Percentiles rank a stretch among this genome's conserved stretches.
These are phyloP conservation scores for Liolophura sinensis DNA, from an alignment of 1,140 invertebrate genomes.

Conservation along the genomic window DNA sequence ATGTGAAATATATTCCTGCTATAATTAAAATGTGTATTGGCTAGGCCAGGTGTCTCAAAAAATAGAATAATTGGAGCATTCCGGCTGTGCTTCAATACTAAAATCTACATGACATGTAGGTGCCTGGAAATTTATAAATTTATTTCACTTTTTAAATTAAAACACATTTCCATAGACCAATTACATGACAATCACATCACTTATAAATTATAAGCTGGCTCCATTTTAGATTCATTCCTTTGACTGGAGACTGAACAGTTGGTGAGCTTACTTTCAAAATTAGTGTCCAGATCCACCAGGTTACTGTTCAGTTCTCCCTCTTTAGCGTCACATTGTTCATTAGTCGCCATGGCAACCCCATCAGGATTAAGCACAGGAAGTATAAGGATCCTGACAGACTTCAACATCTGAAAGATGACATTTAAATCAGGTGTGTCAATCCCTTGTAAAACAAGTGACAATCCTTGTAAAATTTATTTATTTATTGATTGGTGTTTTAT, in stretches of 20 bases:
- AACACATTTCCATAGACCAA: neutral
- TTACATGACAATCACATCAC: neutral
- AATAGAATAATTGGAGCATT: no score
- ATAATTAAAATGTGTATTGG: no score
- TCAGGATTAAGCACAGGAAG: slow-evolving; percentile 86
- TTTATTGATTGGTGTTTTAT: neutral
- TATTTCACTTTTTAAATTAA: no score
- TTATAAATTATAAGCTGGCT: no score
- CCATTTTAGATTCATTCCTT: neutral
- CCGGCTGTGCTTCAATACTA: no score
- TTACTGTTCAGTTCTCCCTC: slow-evolving; percentile 81
- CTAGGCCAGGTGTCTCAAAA: no score
- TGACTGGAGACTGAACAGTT: neutral
- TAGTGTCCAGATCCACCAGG: slow-evolving; percentile 86
- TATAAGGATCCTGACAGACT: slow-evolving; percentile 78
- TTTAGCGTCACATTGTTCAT: slow-evolving; percentile 59
- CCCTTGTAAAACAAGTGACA: neutral
- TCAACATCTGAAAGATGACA: slow-evolving; percentile 63
- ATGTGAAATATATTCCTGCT: no score
- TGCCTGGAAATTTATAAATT: no score
- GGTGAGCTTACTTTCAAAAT: slow-evolving; percentile 78
- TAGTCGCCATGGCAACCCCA: slow-evolving; percentile 76
- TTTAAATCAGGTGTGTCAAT: neutral
- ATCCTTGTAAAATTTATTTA: neutral
- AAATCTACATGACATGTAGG: no score